These are phyloP conservation scores for Uloborus plumipes DNA, from an alignment of 2,888 invertebrate species.

Conservation along the genomic window DNA sequence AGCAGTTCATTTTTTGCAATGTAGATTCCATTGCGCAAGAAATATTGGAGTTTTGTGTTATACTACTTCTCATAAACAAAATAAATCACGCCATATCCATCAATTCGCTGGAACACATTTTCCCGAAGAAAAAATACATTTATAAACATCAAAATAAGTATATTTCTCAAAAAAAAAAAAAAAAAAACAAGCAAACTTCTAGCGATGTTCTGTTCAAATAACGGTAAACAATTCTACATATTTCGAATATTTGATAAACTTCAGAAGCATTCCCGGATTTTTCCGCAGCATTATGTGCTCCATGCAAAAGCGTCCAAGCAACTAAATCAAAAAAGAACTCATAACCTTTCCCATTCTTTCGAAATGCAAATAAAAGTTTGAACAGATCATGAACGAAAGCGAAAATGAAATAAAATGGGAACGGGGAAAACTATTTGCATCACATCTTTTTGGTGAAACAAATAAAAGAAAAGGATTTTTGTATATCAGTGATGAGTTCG, in stretches of 20 bases:
- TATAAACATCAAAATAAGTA: no score
- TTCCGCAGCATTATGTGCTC: neutral
- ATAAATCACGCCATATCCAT: no score
- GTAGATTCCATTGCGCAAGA: no score
- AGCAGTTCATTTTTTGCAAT: no score
- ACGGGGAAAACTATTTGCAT: constrained; percentile 37
- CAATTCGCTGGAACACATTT: no score
- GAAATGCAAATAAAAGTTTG: constrained; percentile 63
- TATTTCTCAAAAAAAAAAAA: no score
- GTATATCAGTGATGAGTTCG: constrained; percentile 55
- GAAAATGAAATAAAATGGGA: constrained; percentile 37
- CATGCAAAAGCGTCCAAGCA: neutral
- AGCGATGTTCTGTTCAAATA: neutral
- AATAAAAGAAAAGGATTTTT: neutral
- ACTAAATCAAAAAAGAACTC: constrained; percentile 17
- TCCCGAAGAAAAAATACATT: no score
- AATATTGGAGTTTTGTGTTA: no score
- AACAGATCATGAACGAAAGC: constrained; percentile 40
- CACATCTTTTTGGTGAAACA: constrained; percentile 11
- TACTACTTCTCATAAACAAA: no score
- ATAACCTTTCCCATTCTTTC: constrained; percentile 50
- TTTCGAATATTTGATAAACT: constrained; percentile 47
- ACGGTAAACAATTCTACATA: neutral
- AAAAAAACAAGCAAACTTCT: no score
- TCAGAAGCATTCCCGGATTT: constrained; percentile 4